A percentile compares a stretch with the other conserved stretches of the same genome.
Evolutionary conservation across 2,113 vertebrate genomes (phyloP).

Genomic region (Acrocephalus arundinaceus): DNA sequence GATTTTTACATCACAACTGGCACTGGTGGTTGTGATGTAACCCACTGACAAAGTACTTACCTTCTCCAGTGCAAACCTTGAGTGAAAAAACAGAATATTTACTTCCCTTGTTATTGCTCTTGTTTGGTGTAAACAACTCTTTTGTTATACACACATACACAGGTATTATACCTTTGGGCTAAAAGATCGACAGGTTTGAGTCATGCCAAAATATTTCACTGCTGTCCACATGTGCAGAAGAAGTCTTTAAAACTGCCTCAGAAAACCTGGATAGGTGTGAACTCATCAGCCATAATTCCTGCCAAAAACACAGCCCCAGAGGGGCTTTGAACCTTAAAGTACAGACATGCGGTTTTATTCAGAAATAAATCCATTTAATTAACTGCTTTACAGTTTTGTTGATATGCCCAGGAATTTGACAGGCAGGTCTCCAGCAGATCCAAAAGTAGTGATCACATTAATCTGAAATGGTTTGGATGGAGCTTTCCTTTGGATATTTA

Average conservation of each 20-base stretch:
- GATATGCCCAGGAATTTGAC: not conserved
- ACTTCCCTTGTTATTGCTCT: constrained; percentile 74
- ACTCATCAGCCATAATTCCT: not conserved
- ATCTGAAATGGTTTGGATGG: not conserved
- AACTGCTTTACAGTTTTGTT: not conserved
- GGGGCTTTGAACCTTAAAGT: not conserved
- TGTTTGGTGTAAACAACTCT: constrained; percentile 74
- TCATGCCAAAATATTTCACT: not conserved
- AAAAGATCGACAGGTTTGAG: constrained; percentile 36
- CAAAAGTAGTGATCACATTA: not conserved
- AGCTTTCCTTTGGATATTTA: not conserved
- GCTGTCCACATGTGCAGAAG: not conserved
- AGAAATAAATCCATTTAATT: not conserved
- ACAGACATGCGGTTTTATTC: not conserved
- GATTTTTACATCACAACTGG: constrained; percentile 91
- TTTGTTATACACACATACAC: constrained; percentile 77
- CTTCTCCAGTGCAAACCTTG: constrained; percentile 73
- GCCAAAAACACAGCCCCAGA: not conserved
- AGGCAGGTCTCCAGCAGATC: not conserved
- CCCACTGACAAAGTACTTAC: constrained; percentile 81
- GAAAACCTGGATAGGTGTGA: not conserved
- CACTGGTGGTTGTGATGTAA: constrained; percentile 91
- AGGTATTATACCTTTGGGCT: constrained; percentile 84
- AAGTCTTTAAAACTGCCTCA: not conserved
- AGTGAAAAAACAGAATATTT: constrained; percentile 79